These are phyloP conservation scores for Macrochelys suwanniensis DNA, from an alignment of 2,797 vertebrate species.

Conservation along the genomic window DNA sequence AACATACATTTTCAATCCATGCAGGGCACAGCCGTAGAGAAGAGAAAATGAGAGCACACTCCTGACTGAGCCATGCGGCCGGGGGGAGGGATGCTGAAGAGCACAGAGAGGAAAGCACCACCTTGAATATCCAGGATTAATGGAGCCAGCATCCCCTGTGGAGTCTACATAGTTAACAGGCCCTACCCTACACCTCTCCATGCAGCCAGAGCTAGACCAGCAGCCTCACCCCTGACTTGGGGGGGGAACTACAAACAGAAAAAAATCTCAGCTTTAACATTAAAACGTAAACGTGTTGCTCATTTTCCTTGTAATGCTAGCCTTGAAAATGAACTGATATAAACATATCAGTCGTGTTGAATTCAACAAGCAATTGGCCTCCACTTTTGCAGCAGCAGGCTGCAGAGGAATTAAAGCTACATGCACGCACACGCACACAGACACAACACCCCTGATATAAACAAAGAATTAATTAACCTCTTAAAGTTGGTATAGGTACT, in stretches of 20 bases:
- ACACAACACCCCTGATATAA: neutral
- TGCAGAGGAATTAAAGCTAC: neutral
- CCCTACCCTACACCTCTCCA: neutral
- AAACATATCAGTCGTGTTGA: neutral
- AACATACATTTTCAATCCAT: accelerated
- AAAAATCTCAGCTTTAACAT: neutral
- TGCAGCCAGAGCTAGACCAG: neutral
- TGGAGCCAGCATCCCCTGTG: neutral
- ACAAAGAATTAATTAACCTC: neutral
- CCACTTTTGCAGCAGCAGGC: neutral
- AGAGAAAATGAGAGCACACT: neutral
- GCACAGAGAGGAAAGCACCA: neutral
- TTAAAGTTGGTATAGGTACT: too few relatives aligned
- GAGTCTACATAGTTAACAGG: neutral
- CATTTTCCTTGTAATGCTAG: neutral
- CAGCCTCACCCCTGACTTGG: neutral
- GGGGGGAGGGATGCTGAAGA: neutral
- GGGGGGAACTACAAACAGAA: neutral
- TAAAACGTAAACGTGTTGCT: neutral
- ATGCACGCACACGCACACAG: accelerated
- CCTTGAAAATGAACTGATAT: accelerated
- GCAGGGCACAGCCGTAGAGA: neutral
- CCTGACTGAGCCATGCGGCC: neutral
- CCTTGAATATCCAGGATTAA: neutral
- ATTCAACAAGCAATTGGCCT: neutral